A percentile compares a stretch with the other conserved stretches of the same genome.
phyloP scores from a whole-genome alignment of 2,797 vertebrate species.

The Rhinoraja longicauda region DNA sequence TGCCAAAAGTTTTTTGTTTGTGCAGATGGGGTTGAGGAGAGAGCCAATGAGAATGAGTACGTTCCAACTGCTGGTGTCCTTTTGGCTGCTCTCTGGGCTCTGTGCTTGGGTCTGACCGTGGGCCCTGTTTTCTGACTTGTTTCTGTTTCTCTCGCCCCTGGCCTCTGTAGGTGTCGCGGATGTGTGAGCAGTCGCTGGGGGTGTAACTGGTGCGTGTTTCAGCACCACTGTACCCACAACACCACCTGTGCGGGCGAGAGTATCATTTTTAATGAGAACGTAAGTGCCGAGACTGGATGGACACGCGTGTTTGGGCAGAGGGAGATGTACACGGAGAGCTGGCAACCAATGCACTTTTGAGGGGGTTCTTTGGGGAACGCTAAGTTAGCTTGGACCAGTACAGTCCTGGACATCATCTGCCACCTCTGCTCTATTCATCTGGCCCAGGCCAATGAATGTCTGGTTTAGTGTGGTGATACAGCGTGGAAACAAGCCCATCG shows the following conservation, averaged over 20 bases:
- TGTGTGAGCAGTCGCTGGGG: conserved; percentile 88
- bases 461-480: too few relatives aligned
- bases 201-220: conserved; percentile 92
- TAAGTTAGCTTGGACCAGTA: background rate
- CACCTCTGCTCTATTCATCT: too few relatives aligned
- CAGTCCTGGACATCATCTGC: background rate
- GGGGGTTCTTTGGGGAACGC: background rate
- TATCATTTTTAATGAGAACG: conserved; percentile 82
- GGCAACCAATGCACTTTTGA: background rate
- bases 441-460: too few relatives aligned
- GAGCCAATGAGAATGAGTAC: too few relatives aligned
- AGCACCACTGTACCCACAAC: conserved; percentile 86
- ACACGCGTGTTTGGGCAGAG: background rate
- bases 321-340: background rate
- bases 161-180: conserved; percentile 71
- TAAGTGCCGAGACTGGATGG: conserved; percentile 51
- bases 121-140: too few relatives aligned
- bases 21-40: background rate
- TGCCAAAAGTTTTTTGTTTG: background rate
- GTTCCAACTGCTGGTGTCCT: too few relatives aligned
- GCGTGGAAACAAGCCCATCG: too few relatives aligned
- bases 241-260: conserved; percentile 73
- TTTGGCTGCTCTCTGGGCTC: too few relatives aligned
- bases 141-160: conserved; percentile 41
- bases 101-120: too few relatives aligned